phyloP scores from a whole-genome alignment of 2,888 invertebrate genomes.

The Aphodius sticticus region DNA sequence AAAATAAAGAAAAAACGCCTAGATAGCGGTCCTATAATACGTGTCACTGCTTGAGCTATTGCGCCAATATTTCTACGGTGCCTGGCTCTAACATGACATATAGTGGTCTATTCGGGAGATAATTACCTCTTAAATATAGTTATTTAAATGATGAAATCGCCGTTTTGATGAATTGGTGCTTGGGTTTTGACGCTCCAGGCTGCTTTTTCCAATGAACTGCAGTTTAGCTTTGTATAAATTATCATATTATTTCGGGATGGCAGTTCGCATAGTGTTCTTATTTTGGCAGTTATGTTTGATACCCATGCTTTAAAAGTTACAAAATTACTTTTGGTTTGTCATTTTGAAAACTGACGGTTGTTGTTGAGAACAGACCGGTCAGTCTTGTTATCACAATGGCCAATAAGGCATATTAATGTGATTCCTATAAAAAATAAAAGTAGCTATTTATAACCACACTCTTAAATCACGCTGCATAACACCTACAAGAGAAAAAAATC shows the following conservation, averaged over 20 bases:
- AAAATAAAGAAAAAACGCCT: constrained; percentile 18
- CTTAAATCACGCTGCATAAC: too few species aligned
- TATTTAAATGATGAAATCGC: constrained; percentile 38
- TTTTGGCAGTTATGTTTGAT: too few species aligned
- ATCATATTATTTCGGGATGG: neutral
- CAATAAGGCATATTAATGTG: too few species aligned
- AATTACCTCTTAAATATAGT: constrained; percentile 41
- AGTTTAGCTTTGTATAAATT: neutral
- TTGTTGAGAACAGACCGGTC: too few species aligned
- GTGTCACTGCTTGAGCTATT: constrained; percentile 39
- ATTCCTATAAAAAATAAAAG: too few species aligned
- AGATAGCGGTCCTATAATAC: constrained; percentile 39
- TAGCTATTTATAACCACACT: too few species aligned
- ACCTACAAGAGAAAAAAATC: too few species aligned
- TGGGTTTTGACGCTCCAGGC: constrained; percentile 10
- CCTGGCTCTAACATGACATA: constrained; percentile 31
- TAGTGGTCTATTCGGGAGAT: constrained; percentile 34
- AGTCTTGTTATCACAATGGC: too few species aligned
- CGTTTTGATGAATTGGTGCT: constrained; percentile 36
- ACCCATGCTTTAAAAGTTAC: too few species aligned
- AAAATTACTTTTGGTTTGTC: too few species aligned
- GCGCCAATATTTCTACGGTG: constrained; percentile 39
- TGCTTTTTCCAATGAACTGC: constrained; percentile 4
- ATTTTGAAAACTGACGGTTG: too few species aligned
- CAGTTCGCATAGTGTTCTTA: too few species aligned